Evolutionary conservation across 1,140 invertebrate genomes (phyloP).

Genomic region (Drosophila lacertosa): DNA sequence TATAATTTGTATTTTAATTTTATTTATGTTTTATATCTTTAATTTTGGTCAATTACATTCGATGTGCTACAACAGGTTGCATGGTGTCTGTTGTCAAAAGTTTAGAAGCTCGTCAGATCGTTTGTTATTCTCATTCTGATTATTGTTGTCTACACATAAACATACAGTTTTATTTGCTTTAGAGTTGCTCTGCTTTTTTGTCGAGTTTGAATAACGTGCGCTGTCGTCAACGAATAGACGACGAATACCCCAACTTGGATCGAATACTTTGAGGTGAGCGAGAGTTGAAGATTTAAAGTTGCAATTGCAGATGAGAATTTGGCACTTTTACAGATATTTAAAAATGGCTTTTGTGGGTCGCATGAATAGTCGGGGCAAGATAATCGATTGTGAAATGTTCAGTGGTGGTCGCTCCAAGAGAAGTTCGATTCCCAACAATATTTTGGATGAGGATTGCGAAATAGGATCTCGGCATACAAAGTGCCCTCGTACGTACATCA

Average conservation of each 20-base stretch:
- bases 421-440: neutral
- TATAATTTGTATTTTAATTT: no score
- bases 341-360: conserved; percentile 64
- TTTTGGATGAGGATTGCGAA: neutral
- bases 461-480: conserved; percentile 4
- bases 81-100: conserved; percentile 1
- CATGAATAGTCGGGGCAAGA: conserved; percentile 32
- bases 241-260: neutral
- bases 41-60: no score
- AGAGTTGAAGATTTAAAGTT: neutral
- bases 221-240: no score
- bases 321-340: neutral
- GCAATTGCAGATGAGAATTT: neutral
- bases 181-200: conserved; percentile 32
- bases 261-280: conserved; percentile 7
- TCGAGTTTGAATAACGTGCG: conserved; percentile 9
- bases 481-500: conserved; percentile 57
- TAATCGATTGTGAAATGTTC: conserved; percentile 43
- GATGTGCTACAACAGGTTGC: no score
- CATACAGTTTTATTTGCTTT: conserved; percentile 36
- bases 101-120: neutral
- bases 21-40: no score
- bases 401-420: neutral
- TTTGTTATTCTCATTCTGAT: conserved; percentile 26
- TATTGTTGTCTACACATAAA: conserved; percentile 36